Conservation (phyloP, 2,797 vertebrate species). For the Trachops cirrhosus region DNA sequence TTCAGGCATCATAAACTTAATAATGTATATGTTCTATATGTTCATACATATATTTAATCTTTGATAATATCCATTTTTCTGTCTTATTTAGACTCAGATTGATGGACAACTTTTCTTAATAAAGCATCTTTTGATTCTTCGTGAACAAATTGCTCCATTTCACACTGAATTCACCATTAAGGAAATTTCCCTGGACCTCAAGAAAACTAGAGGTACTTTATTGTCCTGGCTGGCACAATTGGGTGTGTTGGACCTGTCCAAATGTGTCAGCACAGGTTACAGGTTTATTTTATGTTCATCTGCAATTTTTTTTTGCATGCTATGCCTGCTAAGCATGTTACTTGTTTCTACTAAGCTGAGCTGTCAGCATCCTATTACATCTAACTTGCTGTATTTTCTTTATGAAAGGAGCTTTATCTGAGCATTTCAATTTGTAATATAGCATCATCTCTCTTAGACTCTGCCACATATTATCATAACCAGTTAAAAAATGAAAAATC, state of each 20-base stretch:
- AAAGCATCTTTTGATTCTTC: slow-evolving; percentile 99
- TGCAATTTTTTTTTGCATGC: slow-evolving; percentile 81
- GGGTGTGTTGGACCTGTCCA: slow-evolving; percentile 66
- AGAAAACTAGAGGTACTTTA: slow-evolving; percentile 97
- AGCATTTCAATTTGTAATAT: background rate
- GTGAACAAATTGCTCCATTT: slow-evolving; percentile 99
- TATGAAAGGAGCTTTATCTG: background rate
- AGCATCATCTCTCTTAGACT: background rate
- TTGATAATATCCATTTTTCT: slow-evolving; percentile 80
- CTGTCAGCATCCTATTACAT: background rate
- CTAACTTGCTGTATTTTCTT: slow-evolving; percentile 48
- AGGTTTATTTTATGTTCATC: slow-evolving; percentile 87
- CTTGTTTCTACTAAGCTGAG: slow-evolving; percentile 41
- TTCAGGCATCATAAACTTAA: background rate
- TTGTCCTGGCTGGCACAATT: slow-evolving; percentile 76
- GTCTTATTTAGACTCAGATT: slow-evolving; percentile 90
- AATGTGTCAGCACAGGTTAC: slow-evolving; percentile 72
- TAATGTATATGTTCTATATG: background rate
- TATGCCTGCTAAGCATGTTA: slow-evolving; percentile 65
- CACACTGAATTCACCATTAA: slow-evolving; percentile 99
- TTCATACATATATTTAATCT: slow-evolving; percentile 39
- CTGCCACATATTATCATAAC: background rate
- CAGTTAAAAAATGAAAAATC: slow-evolving; percentile 28
- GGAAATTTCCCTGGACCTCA: slow-evolving; percentile 99
- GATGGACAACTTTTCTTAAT: slow-evolving; percentile 99